phyloP scores from a whole-genome alignment of 2,888 invertebrate species.

The Synanthedon formicaeformis region DNA sequence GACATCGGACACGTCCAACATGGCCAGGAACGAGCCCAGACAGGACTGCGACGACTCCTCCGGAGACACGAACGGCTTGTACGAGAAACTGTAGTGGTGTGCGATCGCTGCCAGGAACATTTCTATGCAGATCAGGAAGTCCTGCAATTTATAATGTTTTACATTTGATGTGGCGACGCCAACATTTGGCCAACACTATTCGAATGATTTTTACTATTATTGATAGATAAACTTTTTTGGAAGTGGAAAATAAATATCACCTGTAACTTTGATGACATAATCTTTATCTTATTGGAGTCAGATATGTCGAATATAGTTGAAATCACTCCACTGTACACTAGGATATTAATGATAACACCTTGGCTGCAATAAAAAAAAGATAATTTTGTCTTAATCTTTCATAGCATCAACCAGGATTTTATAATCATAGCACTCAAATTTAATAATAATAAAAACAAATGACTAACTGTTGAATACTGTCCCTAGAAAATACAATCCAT shows the following conservation, averaged over 20 bases:
- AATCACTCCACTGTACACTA: conserved; percentile 87
- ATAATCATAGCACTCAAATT: no score
- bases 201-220: no score
- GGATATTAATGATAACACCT: conserved; percentile 87
- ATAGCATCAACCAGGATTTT: no score
- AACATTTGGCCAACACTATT: no score
- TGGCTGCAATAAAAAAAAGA: conserved; percentile 78
- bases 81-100: conserved; percentile 96
- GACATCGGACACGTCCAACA: conserved; percentile 98
- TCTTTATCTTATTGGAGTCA: conserved; percentile 75
- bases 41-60: conserved; percentile 70
- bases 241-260: conserved; percentile 38
- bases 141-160: conserved; percentile 65
- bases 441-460: no score
- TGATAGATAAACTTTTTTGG: no score
- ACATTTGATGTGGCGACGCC: no score
- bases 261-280: conserved; percentile 86
- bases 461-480: no score
- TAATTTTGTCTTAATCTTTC: no score
- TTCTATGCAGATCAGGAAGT: conserved; percentile 96
- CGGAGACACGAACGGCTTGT: conserved; percentile 80
- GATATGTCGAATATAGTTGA: conserved; percentile 79
- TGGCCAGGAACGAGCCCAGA: conserved; percentile 86
- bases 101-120: conserved; percentile 97
- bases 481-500: no score